Conservation (phyloP, 2,888 invertebrate genomes). For the Stratiomys singularior region DNA sequence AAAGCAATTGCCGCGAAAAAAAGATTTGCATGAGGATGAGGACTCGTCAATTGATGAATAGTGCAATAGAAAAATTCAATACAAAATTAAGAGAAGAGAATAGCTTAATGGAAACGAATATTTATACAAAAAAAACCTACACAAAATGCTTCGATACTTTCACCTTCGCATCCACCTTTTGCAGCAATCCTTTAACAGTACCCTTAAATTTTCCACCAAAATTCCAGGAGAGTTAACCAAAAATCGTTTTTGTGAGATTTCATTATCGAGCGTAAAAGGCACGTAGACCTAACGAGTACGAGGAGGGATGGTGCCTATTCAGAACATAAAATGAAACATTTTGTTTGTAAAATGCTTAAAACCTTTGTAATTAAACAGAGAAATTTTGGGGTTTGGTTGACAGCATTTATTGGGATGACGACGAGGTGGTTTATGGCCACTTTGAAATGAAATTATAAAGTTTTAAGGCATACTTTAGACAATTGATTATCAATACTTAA, state of each 20-base stretch:
- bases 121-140: too few relatives aligned
- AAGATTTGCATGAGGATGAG: too few relatives aligned
- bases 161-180: too few relatives aligned
- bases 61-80: too few relatives aligned
- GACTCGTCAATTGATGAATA: too few relatives aligned
- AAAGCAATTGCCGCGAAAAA: too few relatives aligned
- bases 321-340: conserved; percentile 37
- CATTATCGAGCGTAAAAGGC: conserved; percentile 6
- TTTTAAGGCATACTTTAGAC: conserved; percentile 5
- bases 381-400: conserved; percentile 26
- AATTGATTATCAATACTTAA: conserved; percentile 6
- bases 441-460: background rate
- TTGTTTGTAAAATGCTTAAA: conserved; percentile 42
- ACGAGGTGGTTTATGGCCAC: conserved; percentile 7
- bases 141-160: too few relatives aligned
- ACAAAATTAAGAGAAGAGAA: too few relatives aligned
- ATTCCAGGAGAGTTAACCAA: background rate
- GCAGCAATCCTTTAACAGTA: background rate
- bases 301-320: conserved; percentile 3
- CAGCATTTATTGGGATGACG: conserved; percentile 7
- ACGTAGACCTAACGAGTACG: background rate
- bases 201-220: background rate
- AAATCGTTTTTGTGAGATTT: background rate
- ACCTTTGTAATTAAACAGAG: conserved; percentile 24
- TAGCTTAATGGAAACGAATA: too few relatives aligned